Base-by-base conservation (phyloP, 2,888 invertebrate genomes). In the Tortrix viridana region DNA sequence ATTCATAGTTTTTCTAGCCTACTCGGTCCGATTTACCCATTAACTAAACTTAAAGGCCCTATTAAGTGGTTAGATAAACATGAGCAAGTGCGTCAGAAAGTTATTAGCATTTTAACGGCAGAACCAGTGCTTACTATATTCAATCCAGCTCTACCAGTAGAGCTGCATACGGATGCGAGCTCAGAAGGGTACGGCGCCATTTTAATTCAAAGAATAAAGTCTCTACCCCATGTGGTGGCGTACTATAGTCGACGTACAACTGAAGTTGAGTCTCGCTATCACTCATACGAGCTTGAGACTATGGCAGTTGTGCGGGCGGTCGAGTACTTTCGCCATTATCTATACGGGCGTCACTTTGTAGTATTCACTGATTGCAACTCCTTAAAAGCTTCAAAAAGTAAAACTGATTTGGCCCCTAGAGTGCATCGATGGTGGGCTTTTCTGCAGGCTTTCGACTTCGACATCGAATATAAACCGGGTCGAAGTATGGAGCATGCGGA, bases 341-440 rank as follows among this genome's bases (percentile, higher is more conserved):
- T 63, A 12, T 58, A 68, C 20, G 66, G 68, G 0, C 18, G 60
- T 3, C 44, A 26, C 5, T 70, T 70, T 44, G 52, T 12, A n/a
- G 67, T 69, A 0, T 20, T 66, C 19, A 69, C 69, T 0, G 71
- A 71, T 37, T 71, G 69, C 37, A 70, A 68, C 22, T 58, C 68
- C 1, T 14, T 71, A 0, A 69, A 70, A 49, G 63, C 69, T 0
- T 65, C 71, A 1, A 54, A 49, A 19, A 26, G 22, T 0, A 72
- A 72, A 41, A 50, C 43, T 3, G 70, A 73, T 18, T 19, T 71
- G 0, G 43, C 66, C 0, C 71, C 71, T 3, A 37, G 71, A 3
- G 67, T 71, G 0, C 67, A 69, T 12, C 43, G 70, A 0, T 70
- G 69, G 71, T 72, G 70, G 71, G 53, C 67, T 4, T 63, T 54